Evolutionary conservation across 2,797 vertebrate genomes (phyloP).

Genomic region (Meda fulgida): DNA sequence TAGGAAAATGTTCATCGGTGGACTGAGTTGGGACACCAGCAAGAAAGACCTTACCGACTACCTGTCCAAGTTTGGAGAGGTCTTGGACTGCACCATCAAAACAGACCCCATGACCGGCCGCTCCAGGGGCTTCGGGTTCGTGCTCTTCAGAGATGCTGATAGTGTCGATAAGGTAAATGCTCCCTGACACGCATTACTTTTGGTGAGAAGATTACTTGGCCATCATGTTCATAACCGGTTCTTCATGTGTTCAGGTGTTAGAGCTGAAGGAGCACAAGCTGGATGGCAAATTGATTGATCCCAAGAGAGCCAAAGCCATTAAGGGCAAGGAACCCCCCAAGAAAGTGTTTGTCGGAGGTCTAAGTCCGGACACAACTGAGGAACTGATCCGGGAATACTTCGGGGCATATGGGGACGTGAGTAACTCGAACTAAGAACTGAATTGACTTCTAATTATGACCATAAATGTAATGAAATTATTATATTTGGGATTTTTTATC

Average conservation of each 20-base stretch:
- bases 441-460: neutral
- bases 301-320: conserved; percentile 87
- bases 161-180: conserved; percentile 84
- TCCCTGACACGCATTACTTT: neutral
- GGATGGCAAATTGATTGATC: conserved; percentile 89
- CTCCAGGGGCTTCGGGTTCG: conserved; percentile 88
- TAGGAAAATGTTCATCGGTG: conserved; percentile 91
- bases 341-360: conserved; percentile 88
- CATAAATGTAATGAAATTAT: neutral
- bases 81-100: conserved; percentile 89
- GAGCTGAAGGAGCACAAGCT: conserved; percentile 88
- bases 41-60: conserved; percentile 89
- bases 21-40: conserved; percentile 90
- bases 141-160: conserved; percentile 87
- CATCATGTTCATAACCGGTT: neutral
- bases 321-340: conserved; percentile 89
- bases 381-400: conserved; percentile 89
- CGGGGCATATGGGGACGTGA: conserved; percentile 84
- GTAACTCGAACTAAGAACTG: neutral
- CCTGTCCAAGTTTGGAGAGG: conserved; percentile 86
- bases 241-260: conserved; percentile 76
- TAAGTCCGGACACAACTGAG: conserved; percentile 87
- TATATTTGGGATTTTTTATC: neutral
- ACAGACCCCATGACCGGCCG: conserved; percentile 87
- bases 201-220: accelerated